Base-by-base conservation (phyloP, 2,113 vertebrate genomes). In the Oncorhynchus gorbuscha region DNA sequence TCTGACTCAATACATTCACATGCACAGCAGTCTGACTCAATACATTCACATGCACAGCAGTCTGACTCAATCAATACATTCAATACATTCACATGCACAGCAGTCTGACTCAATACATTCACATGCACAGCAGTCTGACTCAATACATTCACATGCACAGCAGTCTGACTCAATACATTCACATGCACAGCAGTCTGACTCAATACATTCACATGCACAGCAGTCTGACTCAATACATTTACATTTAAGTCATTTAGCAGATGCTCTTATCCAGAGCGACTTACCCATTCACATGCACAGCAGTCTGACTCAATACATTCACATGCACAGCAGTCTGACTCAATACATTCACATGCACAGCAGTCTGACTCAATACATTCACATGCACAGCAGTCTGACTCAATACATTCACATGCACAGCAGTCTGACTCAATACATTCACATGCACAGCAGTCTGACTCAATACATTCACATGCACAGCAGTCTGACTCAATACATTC, bases 101-200 rank as follows among this genome's bases (percentile, higher is more conserved):
- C 30, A 30, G 3, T 30, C 30, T 30, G 30, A 30, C 30, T 30
- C 30, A 30, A 4, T 35, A 6, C 32, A 6, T 22, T 22, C 45
- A 12, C 39, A 74, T 73, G 32, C 59, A 55, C 77, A 51, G 30
- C 30, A 30, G 3, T 30, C 30, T 30, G 30, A 30, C 30, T 30
- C 30, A 30, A 4, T 35, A 6, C 32, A 6, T 22, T 22, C 45
- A 12, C 39, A 74, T 73, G 32, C 51, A 55, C 77, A 55, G 30
- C 30, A 30, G 30, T 30, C 4, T 30, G 30, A 30, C 30, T 30
- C 30, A 30, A 4, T 6, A 6, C 32, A 35, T 22, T 22, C 45
- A 12, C 39, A 74, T 73, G 32, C 59, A 55, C 77, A 55, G n/a
- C 74, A 77, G 62, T 80, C 72, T 77, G 55, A 39, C 82, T 73